phyloP scores from a whole-genome alignment of 2,113 vertebrate species.

The Copsychus sechellarum region DNA sequence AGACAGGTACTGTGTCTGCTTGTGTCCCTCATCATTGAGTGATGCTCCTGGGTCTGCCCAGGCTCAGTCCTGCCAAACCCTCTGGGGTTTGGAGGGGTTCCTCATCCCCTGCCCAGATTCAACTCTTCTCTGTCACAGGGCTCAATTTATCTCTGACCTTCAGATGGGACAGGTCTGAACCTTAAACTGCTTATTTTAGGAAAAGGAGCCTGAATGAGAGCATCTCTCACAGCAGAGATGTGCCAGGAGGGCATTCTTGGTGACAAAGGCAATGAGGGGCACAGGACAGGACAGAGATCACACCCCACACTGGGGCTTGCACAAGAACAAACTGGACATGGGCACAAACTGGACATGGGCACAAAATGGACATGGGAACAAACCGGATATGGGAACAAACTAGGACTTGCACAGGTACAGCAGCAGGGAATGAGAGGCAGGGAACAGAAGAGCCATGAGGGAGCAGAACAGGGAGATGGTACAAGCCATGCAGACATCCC shows the following conservation, averaged over 20 bases:
- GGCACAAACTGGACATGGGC: background rate
- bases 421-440: background rate
- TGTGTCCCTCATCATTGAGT: background rate
- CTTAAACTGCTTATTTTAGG: background rate
- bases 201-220: background rate
- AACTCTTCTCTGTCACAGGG: background rate
- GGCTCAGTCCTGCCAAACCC: background rate
- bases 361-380: background rate
- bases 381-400: background rate
- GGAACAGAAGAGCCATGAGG: background rate
- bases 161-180: background rate
- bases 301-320: background rate
- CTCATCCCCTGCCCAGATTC: background rate
- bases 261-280: background rate
- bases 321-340: background rate
- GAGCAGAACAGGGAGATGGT: background rate
- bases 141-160: background rate
- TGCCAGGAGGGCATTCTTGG: background rate
- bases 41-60: background rate
- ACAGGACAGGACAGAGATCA: background rate
- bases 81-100: background rate
- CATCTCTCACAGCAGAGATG: background rate
- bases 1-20: rapidly evolving
- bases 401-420: background rate
- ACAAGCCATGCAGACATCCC: background rate